Evolutionary conservation across 2,797 vertebrate species (phyloP).

Genomic region (Ctenopoma kingsleyae): DNA sequence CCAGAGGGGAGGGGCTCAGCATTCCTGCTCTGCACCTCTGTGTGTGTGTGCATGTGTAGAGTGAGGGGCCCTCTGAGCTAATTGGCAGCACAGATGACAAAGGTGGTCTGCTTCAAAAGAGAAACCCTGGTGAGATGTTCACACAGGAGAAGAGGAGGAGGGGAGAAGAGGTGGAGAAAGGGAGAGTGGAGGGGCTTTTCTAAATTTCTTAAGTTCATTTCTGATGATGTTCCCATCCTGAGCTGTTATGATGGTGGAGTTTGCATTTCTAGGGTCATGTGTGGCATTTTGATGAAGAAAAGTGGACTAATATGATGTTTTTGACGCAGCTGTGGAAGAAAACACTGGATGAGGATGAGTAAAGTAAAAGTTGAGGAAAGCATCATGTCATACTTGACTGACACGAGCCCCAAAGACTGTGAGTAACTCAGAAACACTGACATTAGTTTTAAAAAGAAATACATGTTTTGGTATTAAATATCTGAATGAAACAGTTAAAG

Average conservation of each 20-base stretch:
- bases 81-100: conserved; percentile 92
- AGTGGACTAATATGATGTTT: conserved; percentile 15
- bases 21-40: conserved; percentile 83
- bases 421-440: conserved; percentile 79
- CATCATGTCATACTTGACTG: conserved; percentile 84
- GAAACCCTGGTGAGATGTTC: conserved; percentile 82
- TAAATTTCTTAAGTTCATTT: conserved; percentile 35
- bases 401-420: conserved; percentile 88
- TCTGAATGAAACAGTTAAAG: background rate
- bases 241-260: background rate
- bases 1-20: conserved; percentile 75
- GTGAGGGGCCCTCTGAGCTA: conserved; percentile 86
- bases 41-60: conserved; percentile 67
- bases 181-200: conserved; percentile 29
- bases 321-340: conserved; percentile 19
- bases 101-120: conserved; percentile 89
- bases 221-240: conserved; percentile 15
- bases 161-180: conserved; percentile 70
- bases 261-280: conserved; percentile 10
- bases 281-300: conserved; percentile 23
- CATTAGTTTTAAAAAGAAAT: background rate
- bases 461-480: background rate
- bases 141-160: conserved; percentile 53
- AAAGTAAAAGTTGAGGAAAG: conserved; percentile 59
- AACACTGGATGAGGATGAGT: conserved; percentile 63